Conservation (phyloP, 2,797 vertebrate species). For the Valencia hispanica region DNA sequence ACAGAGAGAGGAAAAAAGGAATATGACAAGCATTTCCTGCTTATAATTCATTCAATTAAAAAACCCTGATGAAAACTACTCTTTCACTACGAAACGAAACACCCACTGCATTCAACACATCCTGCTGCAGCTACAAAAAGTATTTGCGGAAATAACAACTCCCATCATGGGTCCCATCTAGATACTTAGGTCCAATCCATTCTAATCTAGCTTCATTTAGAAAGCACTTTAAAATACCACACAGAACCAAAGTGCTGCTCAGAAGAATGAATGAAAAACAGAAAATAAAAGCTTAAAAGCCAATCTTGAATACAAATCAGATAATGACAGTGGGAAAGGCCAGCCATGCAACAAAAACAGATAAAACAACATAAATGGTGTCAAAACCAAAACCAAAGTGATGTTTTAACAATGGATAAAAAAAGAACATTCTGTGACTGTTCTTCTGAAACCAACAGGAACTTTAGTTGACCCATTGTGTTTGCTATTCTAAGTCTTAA, state of each 20-base stretch:
- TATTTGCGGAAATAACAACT: background rate
- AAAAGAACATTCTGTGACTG: background rate
- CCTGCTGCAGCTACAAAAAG: background rate
- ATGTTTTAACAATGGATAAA: background rate
- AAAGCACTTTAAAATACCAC: background rate
- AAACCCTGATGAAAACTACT: slow-evolving; percentile 16
- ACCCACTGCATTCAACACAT: background rate
- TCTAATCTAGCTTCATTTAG: background rate
- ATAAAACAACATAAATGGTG: background rate
- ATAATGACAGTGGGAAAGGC: background rate
- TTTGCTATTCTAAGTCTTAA: background rate
- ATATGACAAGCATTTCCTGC: slow-evolving; percentile 8
- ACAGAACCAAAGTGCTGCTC: background rate
- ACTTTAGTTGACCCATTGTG: background rate
- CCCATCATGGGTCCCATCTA: background rate
- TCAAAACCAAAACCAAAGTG: background rate
- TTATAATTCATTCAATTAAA: slow-evolving; percentile 34
- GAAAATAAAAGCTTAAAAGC: background rate
- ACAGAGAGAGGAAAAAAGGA: background rate
- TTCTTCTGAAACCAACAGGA: background rate
- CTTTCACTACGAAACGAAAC: background rate
- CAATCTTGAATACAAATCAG: background rate
- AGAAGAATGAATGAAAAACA: background rate
- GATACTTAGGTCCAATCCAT: background rate
- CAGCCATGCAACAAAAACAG: background rate